These are phyloP conservation scores for Hemicentrotus pulcherrimus DNA, from an alignment of 35 echinoderm and acorn worm genomes.

Conservation along the genomic window DNA sequence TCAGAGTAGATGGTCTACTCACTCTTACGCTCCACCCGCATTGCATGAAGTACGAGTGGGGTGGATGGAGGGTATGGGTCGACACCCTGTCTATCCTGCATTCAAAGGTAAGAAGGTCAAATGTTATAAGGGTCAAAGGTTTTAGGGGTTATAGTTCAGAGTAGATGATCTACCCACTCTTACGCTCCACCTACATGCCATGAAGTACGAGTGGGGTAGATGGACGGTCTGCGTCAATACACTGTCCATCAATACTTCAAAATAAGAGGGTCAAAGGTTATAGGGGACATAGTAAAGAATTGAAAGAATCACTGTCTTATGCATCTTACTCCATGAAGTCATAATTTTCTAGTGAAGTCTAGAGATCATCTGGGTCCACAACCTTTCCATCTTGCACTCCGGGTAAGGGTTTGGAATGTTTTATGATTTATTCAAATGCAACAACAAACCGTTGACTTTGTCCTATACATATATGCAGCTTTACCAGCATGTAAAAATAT, in stretches of 20 bases:
- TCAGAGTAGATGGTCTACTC: constrained; percentile 85
- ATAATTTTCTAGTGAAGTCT: constrained; percentile 98
- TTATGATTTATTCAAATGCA: too few relatives aligned
- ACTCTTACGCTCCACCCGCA: constrained; percentile 89
- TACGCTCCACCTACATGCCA: constrained; percentile 95
- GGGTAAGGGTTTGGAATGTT: constrained; percentile 49
- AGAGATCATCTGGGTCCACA: constrained; percentile 94
- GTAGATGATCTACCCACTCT: constrained; percentile 91
- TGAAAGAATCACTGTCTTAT: constrained; percentile 57
- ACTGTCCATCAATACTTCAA: constrained; percentile 91
- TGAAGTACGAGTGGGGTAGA: constrained; percentile 99
- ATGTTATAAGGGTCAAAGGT: neutral
- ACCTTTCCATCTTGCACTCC: constrained; percentile 93
- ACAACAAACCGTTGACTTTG: too few relatives aligned
- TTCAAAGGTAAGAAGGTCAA: constrained; percentile 81
- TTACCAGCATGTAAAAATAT: too few relatives aligned
- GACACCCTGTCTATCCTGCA: constrained; percentile 94
- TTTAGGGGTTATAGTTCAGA: neutral
- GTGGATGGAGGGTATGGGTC: constrained; percentile 95
- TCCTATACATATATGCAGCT: too few relatives aligned
- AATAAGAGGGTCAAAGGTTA: constrained; percentile 42
- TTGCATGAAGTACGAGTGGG: constrained; percentile 98
- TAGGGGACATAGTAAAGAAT: neutral
- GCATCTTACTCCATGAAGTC: constrained; percentile 92
- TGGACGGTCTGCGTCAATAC: constrained; percentile 98